Conservation (phyloP, 1,140 invertebrate species). For the Paralvinella palmiformis region DNA sequence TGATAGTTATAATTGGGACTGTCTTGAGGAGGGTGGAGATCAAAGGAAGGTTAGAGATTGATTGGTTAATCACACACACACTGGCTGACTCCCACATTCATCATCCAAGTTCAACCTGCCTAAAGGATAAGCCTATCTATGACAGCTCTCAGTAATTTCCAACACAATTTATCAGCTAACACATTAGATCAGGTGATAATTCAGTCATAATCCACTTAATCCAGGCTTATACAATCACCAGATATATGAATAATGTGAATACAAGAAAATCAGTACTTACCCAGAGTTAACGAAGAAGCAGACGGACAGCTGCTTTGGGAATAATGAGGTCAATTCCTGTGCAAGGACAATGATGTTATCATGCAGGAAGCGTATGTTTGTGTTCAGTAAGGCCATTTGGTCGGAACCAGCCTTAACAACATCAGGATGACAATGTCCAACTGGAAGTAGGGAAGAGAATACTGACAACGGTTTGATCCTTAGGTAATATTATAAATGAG, state of each 20-base stretch:
- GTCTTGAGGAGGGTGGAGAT: no score
- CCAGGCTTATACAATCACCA: not conserved
- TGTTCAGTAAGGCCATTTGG: conserved; percentile 85
- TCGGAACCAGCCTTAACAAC: conserved; percentile 80
- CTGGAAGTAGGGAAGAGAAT: conserved; percentile 56
- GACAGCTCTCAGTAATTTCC: no score
- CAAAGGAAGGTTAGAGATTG: no score
- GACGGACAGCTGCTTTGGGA: conserved; percentile 67
- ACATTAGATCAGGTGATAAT: not conserved
- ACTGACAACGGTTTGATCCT: no score
- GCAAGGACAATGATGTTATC: conserved; percentile 91
- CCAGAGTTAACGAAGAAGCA: conserved; percentile 96
- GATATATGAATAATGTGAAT: no score
- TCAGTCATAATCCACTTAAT: not conserved
- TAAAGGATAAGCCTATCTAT: no score
- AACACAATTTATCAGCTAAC: not conserved
- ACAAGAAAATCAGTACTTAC: conserved; percentile 41
- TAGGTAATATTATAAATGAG: no score
- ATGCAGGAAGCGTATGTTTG: conserved; percentile 92
- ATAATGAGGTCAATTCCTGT: conserved; percentile 70
- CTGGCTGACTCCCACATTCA: no score
- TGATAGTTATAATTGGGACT: no score
- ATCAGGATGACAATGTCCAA: conserved; percentile 92
- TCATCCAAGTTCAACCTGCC: no score
- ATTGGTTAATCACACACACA: no score